These are phyloP conservation scores for Rhagonycha lutea DNA, from an alignment of 2,888 invertebrate genomes.

Conservation along the genomic window DNA sequence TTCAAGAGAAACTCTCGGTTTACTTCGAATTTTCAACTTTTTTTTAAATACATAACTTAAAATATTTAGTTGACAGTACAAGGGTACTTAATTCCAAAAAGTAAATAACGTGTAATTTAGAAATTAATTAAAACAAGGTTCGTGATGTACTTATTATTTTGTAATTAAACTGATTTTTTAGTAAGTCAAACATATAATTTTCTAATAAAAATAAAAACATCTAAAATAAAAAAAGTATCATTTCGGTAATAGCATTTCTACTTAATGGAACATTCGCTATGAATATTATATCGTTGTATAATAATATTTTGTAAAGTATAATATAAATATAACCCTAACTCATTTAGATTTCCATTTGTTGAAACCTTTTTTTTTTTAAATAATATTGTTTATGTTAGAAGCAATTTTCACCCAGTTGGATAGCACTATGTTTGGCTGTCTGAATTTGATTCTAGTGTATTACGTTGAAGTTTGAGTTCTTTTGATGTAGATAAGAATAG, in stretches of 20 bases:
- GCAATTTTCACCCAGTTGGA: neutral
- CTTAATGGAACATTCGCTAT: too few species aligned
- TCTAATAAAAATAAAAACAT: neutral
- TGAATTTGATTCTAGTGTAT: neutral
- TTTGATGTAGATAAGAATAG: neutral
- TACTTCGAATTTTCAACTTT: neutral
- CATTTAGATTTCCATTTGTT: too few species aligned
- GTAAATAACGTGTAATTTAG: neutral
- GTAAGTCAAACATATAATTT: neutral
- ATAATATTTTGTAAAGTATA: too few species aligned
- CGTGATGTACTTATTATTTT: neutral
- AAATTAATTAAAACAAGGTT: neutral
- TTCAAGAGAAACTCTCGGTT: neutral
- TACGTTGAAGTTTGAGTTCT: neutral
- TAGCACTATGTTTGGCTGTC: neutral
- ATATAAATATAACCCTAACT: too few species aligned
- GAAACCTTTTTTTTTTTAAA: too few species aligned
- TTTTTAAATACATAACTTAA: neutral
- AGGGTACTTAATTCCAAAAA: neutral
- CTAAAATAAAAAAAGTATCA: neutral
- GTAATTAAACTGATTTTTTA: neutral
- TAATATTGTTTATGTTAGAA: too few species aligned
- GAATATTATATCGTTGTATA: too few species aligned
- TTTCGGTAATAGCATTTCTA: neutral
- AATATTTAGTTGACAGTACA: neutral